Evolutionary conservation across 2,113 vertebrate genomes (phyloP).

Genomic region (Terrapene triunguis): DNA sequence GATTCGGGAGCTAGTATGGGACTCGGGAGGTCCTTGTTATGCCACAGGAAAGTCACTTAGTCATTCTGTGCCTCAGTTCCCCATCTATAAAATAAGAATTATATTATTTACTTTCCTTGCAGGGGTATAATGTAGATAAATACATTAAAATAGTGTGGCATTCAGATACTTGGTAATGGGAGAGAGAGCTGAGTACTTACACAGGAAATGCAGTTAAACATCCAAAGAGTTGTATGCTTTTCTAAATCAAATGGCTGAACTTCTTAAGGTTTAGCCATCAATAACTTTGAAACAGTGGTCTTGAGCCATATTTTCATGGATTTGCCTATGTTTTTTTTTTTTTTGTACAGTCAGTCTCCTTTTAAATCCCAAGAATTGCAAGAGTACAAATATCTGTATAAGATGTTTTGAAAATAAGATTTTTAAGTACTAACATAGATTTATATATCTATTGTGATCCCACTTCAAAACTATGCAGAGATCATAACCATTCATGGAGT

Average conservation of each 20-base stretch:
- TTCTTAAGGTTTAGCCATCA: neutral
- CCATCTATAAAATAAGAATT: slow-evolving; percentile 19
- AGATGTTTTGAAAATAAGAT: neutral
- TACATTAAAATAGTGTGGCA: neutral
- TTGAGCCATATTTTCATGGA: neutral
- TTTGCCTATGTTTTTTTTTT: neutral
- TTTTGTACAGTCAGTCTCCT: neutral
- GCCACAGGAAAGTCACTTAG: slow-evolving; percentile 3
- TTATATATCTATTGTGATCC: neutral
- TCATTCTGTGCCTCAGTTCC: neutral
- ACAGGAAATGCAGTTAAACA: neutral
- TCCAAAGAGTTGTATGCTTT: neutral
- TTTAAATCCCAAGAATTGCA: neutral
- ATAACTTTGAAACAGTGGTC: neutral
- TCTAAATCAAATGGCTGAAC: neutral
- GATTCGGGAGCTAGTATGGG: neutral
- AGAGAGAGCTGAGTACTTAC: neutral
- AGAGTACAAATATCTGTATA: neutral
- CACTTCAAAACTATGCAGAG: neutral
- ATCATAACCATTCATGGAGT: neutral
- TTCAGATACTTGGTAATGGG: neutral
- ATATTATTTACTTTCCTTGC: neutral
- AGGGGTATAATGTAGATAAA: neutral
- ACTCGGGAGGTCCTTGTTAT: slow-evolving; percentile 32
- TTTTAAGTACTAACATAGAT: neutral